Evolutionary conservation across 2,113 vertebrate genomes (phyloP), one percentile per base, ranked within the genome.

Genomic region (Microtus oregoni): DNA sequence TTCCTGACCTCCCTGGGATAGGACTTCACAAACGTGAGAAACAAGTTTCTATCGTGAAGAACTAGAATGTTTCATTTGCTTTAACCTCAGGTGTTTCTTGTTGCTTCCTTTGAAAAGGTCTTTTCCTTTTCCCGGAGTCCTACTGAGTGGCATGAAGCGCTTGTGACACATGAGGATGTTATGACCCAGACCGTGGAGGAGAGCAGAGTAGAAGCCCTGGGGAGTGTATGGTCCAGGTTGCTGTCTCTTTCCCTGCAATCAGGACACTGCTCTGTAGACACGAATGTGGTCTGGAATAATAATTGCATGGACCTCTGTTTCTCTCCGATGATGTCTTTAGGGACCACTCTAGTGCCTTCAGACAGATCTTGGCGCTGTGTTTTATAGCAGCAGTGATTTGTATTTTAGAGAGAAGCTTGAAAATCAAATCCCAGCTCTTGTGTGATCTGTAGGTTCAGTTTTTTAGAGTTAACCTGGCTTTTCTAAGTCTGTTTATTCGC

Each of bases 281-380:
- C 2, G 2, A 28, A 12, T 73, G 52, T 73, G 5, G 13, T 89
- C 88, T 95, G 86, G 30, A 79, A 67, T 86, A 26, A 32, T 50
- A 90, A 91, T 70, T 38, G 77, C 15, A 73, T 1, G 6, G 19
- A 58, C 19, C 63, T 86, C 44, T 88, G 67, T 68, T 97, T 83
- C 47, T 89, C 89, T 73, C 86, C 32, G 55, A 14, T 76, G 79
- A 91, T 50, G 28, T 58, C 55, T 67, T 89, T 61, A 89, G 78
- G 92, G 81, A 92, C 38, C 22, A 68, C 68, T 86, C 67, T 32
- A 41, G 38, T n/a, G 86, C 50, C 77, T 83, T 94, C 13, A 92
- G n/a, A 58, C 6, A 63, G 55, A 5, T n/a, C 61, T 7, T 41
- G 44, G 67, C 15, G 8, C 22, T 91, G 22, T 93, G 41, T 68